phyloP scores from a whole-genome alignment of 2,797 vertebrate genomes.

The Tangara arthus region DNA sequence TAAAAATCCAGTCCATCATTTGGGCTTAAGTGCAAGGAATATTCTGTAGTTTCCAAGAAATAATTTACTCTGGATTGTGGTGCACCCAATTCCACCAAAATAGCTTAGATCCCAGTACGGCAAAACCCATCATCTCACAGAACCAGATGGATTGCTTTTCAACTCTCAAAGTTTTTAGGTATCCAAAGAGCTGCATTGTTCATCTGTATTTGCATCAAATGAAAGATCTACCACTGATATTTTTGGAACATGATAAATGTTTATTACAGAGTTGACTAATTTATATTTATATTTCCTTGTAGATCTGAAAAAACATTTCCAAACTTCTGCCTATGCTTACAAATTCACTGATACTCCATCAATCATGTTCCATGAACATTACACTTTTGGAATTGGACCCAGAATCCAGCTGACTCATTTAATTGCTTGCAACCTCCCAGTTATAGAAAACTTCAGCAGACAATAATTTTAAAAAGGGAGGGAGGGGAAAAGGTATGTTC shows the following conservation, averaged over 20 bases:
- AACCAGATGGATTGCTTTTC: background rate
- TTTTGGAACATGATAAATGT: background rate
- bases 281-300: background rate
- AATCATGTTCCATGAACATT: background rate
- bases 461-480: slow-evolving; percentile 11
- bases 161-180: background rate
- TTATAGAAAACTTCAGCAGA: slow-evolving; percentile 23
- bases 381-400: background rate
- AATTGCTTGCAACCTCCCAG: background rate
- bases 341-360: background rate
- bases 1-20: background rate
- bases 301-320: background rate
- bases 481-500: background rate
- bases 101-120: background rate
- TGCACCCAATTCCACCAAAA: background rate
- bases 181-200: background rate
- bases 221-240: background rate
- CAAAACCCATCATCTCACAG: background rate
- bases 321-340: background rate
- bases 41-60: background rate
- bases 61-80: background rate
- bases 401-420: slow-evolving; percentile 21
- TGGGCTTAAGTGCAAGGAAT: background rate
- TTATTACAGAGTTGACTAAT: background rate
- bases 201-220: background rate